Evolutionary conservation across 2,888 invertebrate genomes (phyloP), one percentile per base, ranked within the genome.

Genomic region (Panzeria rudis): DNA sequence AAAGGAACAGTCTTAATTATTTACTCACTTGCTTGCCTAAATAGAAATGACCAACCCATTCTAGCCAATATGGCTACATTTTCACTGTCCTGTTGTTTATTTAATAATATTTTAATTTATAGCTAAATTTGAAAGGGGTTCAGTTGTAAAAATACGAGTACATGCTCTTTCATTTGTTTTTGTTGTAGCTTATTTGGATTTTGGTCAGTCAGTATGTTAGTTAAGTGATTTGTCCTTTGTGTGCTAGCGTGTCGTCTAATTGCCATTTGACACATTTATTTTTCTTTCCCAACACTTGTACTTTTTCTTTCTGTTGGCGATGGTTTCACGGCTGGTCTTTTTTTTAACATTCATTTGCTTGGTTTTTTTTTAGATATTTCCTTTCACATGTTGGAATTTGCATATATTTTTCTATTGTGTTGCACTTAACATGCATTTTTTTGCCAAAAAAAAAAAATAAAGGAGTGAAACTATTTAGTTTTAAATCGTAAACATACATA

Each of bases 201-300:
- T 15, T 47, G 35, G 11, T 68, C 61, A 17, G 11, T 68, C 61
- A 17, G 17, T 35, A 47, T 35, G 23, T 47, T 25, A 25, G n/a
- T 35, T 23, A 20, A 44, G 23, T 6, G 6, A 8, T 32, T 23
- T 32, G 32, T 44, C 41, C 20, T 66, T 41, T 73, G 69, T 15
- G 35, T 68, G 66, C 44, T 82, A 35, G 85, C 82, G 78, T 85
- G 82, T 79, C 66, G 44, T 82, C 23, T 76, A 85, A 85, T 75
- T 85, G 75, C 61, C 80, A 73, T 86, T 86, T 86, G 80, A 81
- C 77, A 83, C 69, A 69, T 66, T 62, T 71, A n/a, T 75, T 68
- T 54, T 62, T 47, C 25, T 44, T 54, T 20, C 15, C 23, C 17
- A 72, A 69, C 52, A 64, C 59, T 66, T 75, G 59, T 41, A 66